phyloP scores from a whole-genome alignment of 2,113 vertebrate genomes.

The Rhagologus leucostigma region DNA sequence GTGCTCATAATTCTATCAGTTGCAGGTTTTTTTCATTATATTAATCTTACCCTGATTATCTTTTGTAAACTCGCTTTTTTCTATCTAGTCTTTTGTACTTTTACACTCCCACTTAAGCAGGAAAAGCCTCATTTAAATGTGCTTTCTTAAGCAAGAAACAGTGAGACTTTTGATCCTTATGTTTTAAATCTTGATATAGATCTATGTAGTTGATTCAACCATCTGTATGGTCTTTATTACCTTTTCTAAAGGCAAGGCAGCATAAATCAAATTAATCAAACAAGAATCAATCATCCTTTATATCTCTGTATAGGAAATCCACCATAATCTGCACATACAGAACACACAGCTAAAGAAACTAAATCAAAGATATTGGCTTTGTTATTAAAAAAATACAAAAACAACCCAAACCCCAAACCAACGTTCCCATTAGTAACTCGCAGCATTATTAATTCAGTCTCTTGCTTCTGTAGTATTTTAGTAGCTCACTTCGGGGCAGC shows the following conservation, averaged over 20 bases:
- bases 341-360: background rate
- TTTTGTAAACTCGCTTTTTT: background rate
- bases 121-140: background rate
- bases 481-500: background rate
- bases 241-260: background rate
- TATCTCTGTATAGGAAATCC: background rate
- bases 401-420: background rate
- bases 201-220: background rate
- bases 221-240: background rate
- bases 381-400: background rate
- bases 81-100: background rate
- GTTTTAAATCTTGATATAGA: background rate
- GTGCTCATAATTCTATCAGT: background rate
- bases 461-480: background rate
- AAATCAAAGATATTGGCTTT: background rate
- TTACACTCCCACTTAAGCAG: background rate
- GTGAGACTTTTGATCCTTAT: background rate
- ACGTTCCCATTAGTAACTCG: background rate
- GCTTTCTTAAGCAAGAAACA: background rate
- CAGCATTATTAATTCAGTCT: background rate
- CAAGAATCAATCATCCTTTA: background rate
- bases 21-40: background rate
- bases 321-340: background rate
- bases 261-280: background rate
- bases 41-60: background rate